These are phyloP conservation scores for Petrolisthes manimaculis DNA, from an alignment of 2,888 invertebrate species.

Conservation along the genomic window DNA sequence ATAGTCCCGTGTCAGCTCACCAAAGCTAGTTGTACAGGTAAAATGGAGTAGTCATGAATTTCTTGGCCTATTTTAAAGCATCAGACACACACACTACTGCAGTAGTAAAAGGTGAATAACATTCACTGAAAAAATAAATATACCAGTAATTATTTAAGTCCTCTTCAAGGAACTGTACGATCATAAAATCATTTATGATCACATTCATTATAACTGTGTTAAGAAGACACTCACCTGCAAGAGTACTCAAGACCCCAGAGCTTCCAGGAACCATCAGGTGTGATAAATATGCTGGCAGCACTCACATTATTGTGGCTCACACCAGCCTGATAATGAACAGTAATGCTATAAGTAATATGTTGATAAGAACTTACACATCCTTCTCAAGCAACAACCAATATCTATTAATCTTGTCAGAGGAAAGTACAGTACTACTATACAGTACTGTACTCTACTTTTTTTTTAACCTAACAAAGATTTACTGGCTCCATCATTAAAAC, in stretches of 20 bases:
- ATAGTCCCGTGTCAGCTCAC: constrained; percentile 56
- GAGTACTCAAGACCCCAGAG: constrained; percentile 87
- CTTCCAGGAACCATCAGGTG: constrained; percentile 88
- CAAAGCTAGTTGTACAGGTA: constrained; percentile 39
- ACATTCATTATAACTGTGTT: not conserved
- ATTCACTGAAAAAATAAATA: not conserved
- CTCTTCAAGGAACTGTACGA: not conserved
- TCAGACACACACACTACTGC: too few relatives aligned
- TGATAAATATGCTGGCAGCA: constrained; percentile 83
- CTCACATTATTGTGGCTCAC: constrained; percentile 88
- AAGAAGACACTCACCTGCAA: constrained; percentile 67
- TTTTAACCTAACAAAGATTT: too few relatives aligned
- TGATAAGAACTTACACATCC: too few relatives aligned
- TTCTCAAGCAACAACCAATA: too few relatives aligned
- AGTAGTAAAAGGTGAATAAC: not conserved
- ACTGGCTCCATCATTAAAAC: too few relatives aligned
- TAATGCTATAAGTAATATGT: too few relatives aligned
- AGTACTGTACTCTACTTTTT: too few relatives aligned
- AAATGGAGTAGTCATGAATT: too few relatives aligned
- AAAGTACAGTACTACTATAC: too few relatives aligned
- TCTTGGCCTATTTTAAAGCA: too few relatives aligned
- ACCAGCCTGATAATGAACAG: constrained; percentile 73
- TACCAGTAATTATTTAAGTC: too few relatives aligned
- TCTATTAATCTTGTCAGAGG: too few relatives aligned
- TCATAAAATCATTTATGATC: not conserved